Conservation (phyloP, 2,797 vertebrate species). For the Petrocephalus schoutedeni region DNA sequence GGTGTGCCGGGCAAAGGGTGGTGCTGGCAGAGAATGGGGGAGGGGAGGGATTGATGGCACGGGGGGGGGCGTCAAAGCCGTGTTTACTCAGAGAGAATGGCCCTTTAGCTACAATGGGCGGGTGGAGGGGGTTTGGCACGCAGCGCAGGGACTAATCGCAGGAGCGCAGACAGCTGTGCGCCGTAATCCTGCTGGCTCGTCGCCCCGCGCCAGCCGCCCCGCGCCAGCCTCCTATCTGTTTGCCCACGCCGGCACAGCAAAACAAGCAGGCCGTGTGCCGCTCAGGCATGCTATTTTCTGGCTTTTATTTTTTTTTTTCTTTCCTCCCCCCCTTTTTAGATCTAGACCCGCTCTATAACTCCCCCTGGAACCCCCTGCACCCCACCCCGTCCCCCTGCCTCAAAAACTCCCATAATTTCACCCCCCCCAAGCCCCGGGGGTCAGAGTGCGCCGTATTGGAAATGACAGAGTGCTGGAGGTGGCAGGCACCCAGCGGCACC, state of each 20-base stretch:
- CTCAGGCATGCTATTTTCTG: neutral
- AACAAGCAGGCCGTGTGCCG: neutral
- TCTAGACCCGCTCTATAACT: neutral
- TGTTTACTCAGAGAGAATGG: neutral
- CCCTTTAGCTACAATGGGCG: neutral
- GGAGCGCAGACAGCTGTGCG: neutral
- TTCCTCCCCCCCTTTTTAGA: neutral
- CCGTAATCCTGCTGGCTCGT: neutral
- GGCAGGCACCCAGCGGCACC: neutral
- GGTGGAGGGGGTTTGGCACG: neutral
- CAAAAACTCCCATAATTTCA: neutral
- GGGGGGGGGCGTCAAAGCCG: slow-evolving; percentile 5
- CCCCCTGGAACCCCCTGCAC: neutral
- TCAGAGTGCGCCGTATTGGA: neutral
- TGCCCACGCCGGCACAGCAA: neutral
- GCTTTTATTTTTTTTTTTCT: neutral
- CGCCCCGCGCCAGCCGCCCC: neutral
- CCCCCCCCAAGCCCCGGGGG: neutral
- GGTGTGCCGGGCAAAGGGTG: neutral
- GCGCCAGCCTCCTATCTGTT: neutral
- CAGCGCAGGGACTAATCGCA: neutral
- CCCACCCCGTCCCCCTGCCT: neutral
- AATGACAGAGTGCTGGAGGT: neutral
- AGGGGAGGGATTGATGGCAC: neutral
- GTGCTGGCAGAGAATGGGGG: neutral